Base-by-base conservation (phyloP, 2,113 vertebrate genomes). In the Erinaceus europaeus region DNA sequence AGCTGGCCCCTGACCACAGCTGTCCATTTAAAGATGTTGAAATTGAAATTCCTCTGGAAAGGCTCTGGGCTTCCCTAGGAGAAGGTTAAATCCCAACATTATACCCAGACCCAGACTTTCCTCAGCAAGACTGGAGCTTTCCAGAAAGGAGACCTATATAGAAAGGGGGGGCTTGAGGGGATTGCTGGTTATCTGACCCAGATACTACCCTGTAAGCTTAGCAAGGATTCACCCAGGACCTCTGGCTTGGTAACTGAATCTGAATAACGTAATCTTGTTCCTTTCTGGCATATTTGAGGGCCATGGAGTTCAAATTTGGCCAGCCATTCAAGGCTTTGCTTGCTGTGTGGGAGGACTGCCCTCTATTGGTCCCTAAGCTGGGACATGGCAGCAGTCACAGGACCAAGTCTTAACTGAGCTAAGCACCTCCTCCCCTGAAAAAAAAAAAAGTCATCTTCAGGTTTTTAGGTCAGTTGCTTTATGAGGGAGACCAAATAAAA, bases 311-410 rank as follows among this genome's bases (percentile, higher is more conserved):
- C 53, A 61, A 23, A 57, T 84, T 77, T 69, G 48, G 65, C 61
- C 29, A 2, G 52, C 44, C 18, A 1, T 38, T 64, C 18, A 4
- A 53, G 61, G 38, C 38, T 91, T 71, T 61, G 14, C 48, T 29
- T 55, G 46, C 78, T 23, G 0, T 72, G 94, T 89, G 90, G 73
- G 74, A 90, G 90, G 90, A 95, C 93, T 92, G 94, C 93, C 94
- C 95, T 94, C 94, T 96, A 82, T 95, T 93, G 94, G 95, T 84
- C 89, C 87, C 78, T 69, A 68, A 82, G 34, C 62, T 74, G 79
- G 91, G 83, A 86, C 18, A 0, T 76, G 82, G 71, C 74, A 89
- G 61, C 42, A 90, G 83, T 71, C 69, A 27, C 74, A 80, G 72
- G 74, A 23, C 55, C 75, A 65, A 34, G 62, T 88, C n/a, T 14